These are phyloP conservation scores for Lutjanus argentimaculatus DNA, from an alignment of 2,797 vertebrate species.

Conservation along the genomic window DNA sequence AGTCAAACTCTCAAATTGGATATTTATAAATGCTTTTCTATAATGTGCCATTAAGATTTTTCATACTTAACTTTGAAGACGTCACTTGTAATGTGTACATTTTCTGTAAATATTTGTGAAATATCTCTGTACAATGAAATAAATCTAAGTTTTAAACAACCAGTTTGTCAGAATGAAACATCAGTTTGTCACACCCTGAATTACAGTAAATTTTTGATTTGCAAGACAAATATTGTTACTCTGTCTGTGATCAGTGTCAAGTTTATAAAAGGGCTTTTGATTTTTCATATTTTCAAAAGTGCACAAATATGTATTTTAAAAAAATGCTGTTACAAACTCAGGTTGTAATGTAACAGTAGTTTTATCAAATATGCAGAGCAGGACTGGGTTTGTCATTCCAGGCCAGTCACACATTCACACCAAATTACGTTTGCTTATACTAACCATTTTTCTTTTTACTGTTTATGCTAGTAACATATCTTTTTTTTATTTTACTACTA, in stretches of 20 bases:
- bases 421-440: neutral
- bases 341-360: neutral
- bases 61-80: conserved; percentile 44
- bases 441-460: neutral
- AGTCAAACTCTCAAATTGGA: conserved; percentile 34
- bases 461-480: neutral
- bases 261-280: neutral
- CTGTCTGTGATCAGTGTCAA: neutral
- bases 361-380: neutral
- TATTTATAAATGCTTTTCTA: conserved; percentile 66
- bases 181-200: neutral
- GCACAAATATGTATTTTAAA: neutral
- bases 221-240: neutral
- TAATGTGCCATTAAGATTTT: conserved; percentile 29
- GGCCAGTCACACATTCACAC: neutral
- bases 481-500: neutral
- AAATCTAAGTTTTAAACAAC: conserved; percentile 66
- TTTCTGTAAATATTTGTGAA: conserved; percentile 82
- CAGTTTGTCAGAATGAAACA: neutral
- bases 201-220: neutral
- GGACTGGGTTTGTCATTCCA: neutral
- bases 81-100: conserved; percentile 59
- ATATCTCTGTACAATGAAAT: conserved; percentile 68
- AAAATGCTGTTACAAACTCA: too few species aligned
- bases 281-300: neutral